phyloP scores from a whole-genome alignment of 2,797 vertebrate genomes.

The Malurus splendens region DNA sequence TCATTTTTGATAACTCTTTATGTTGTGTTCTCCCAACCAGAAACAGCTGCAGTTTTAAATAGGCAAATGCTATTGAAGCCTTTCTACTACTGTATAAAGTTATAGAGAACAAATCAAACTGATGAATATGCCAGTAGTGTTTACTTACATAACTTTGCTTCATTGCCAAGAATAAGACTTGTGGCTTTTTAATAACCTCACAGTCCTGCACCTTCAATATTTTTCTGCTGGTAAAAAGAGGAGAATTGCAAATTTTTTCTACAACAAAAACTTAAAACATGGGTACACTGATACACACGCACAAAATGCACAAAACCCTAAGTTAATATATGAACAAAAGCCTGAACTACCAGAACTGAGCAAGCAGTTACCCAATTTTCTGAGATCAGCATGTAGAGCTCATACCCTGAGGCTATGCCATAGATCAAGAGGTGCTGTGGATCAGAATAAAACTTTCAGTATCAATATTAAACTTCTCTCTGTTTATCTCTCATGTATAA shows the following conservation, averaged over 20 bases:
- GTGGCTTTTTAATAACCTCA: not conserved
- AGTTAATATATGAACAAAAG: not conserved
- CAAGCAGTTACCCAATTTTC: not conserved
- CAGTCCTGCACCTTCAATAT: not conserved
- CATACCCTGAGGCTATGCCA: not conserved
- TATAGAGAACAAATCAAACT: not conserved
- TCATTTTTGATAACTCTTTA: not conserved
- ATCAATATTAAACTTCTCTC: constrained; percentile 22
- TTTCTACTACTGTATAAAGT: not conserved
- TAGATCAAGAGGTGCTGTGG: not conserved
- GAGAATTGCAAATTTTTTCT: not conserved
- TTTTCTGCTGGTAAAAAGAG: not conserved
- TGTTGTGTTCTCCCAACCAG: not conserved
- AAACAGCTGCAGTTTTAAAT: not conserved
- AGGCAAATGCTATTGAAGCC: not conserved
- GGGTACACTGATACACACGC: not conserved
- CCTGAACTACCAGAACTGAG: not conserved
- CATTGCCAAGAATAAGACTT: not conserved
- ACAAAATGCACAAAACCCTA: not conserved
- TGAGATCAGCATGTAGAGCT: not conserved
- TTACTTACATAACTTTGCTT: not conserved
- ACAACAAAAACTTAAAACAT: not conserved
- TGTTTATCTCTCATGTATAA: constrained; percentile 1
- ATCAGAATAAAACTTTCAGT: constrained; percentile 11
- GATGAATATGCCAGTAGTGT: not conserved